Percentiles rank a stretch among this genome's conserved stretches.
phyloP scores from a whole-genome alignment of 2,113 vertebrate species.

The Australoheros scitulus region DNA sequence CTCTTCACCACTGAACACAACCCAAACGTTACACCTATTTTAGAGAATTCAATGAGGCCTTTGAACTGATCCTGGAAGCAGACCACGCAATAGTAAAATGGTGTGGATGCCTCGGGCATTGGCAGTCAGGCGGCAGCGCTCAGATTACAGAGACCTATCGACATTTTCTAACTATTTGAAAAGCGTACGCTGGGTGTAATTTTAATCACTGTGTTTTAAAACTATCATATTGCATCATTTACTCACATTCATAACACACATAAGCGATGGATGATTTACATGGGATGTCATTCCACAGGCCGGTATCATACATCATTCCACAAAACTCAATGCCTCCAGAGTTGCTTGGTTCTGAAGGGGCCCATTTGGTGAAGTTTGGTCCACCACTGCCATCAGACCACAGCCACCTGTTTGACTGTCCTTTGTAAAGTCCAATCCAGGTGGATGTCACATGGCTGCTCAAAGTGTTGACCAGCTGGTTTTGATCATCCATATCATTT shows the following conservation, averaged over 20 bases:
- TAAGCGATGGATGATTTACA: accelerated
- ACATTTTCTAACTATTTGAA: no score
- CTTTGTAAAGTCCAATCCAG: conserved; percentile 32
- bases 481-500: not conserved
- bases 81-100: no score
- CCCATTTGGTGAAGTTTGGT: not conserved
- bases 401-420: not conserved
- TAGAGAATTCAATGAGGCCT: no score
- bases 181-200: no score
- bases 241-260: conserved; percentile 39
- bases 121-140: no score
- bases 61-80: no score
- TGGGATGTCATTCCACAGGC: accelerated
- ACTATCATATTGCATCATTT: not conserved
- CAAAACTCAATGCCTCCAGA: accelerated
- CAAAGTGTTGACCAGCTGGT: not conserved
- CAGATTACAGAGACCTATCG: no score
- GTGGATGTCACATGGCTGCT: not conserved
- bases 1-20: no score
- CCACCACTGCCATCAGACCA: conserved; percentile 27
- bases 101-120: no score
- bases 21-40: no score
- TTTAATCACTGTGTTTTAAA: not conserved
- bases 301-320: not conserved
- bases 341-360: accelerated